Percentiles rank a stretch among this genome's conserved stretches.
Conservation (phyloP, 1,140 invertebrate species). For the Heliothis virescens region DNA sequence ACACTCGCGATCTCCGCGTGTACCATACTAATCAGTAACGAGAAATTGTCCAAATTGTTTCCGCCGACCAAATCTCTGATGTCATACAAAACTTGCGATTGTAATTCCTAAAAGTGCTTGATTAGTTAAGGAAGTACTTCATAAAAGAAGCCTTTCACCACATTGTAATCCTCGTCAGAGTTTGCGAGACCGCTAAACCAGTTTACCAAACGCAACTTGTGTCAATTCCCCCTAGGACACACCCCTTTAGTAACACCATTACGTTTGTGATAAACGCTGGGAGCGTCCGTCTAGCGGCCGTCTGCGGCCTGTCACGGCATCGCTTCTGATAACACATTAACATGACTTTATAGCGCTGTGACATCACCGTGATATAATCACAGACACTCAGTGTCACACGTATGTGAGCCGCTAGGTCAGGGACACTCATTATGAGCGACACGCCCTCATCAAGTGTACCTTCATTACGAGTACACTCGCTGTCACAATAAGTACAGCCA, state of each 20-base stretch:
- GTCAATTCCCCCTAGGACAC: not conserved
- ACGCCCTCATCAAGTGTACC: too few species aligned
- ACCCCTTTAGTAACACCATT: not conserved
- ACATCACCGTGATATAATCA: not conserved
- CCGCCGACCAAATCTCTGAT: conserved; percentile 4
- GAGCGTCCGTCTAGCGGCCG: conserved; percentile 4
- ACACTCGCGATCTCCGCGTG: not conserved
- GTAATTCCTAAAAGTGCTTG: not conserved
- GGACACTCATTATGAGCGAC: too few species aligned
- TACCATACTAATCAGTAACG: conserved; percentile 4
- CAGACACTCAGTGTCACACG: too few species aligned
- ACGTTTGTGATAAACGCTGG: not conserved
- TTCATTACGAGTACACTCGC: too few species aligned
- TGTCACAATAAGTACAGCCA: too few species aligned
- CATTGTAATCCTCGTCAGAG: too few species aligned
- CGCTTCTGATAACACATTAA: not conserved
- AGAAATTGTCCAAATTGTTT: conserved; percentile 21
- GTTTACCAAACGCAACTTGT: too few species aligned
- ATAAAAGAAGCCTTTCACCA: not conserved
- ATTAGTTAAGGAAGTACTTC: not conserved
- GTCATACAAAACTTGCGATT: not conserved
- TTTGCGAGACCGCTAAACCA: too few species aligned
- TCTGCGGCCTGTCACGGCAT: conserved; percentile 11
- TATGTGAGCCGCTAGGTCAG: too few species aligned
- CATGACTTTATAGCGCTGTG: not conserved